Evolutionary conservation across 2,113 vertebrate species (phyloP), one percentile per base, ranked within the genome.

Genomic region (Nothocercus julius): DNA sequence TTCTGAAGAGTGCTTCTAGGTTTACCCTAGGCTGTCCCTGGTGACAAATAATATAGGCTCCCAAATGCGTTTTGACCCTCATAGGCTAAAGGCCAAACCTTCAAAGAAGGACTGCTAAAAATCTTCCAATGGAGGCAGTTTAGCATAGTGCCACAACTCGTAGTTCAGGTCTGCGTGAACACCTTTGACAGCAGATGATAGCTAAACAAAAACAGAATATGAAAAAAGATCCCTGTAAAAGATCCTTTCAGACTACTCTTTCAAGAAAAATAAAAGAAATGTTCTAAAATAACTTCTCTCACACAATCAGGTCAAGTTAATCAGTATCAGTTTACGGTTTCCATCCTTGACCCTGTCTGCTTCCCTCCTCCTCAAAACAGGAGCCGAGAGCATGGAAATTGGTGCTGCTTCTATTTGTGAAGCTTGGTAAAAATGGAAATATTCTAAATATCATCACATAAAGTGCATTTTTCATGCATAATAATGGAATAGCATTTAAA

Each of bases 31-130:
- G 53, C 77, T 97, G 80, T 97, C 86, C 79, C 93, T 94, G 77
- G 89, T 97, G 93, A 94, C 93, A 97, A 98, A 96, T 96, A 97
- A 94, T 95, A 95, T 92, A 93, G 96, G 87, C 40, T 96, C 72
- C 89, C 92, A 97, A 96, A 92, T 95, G 97, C 67, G 64, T 93
- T 97, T 93, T 96, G 95, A 96, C 89, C 81, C 70, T 95, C 70
- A 59, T 61, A 82, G 82, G 90, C 73, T 96, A 96, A 97, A 93
- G 92, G 94, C 80, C 94, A 97, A 96, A 81, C 68, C 61, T 96
- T 97, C 90, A 94, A 96, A 96, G 94, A 90, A 91, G 19, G 34
- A 14, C 66, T 96, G 91, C 85, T 89, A 93, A 97, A 95, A 96
- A 63, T 88, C 82, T 93, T 97, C 95, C 87, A 91, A 90, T 90